Base-by-base conservation (phyloP, 1,140 invertebrate species). In the Brachionus koreanus region DNA sequence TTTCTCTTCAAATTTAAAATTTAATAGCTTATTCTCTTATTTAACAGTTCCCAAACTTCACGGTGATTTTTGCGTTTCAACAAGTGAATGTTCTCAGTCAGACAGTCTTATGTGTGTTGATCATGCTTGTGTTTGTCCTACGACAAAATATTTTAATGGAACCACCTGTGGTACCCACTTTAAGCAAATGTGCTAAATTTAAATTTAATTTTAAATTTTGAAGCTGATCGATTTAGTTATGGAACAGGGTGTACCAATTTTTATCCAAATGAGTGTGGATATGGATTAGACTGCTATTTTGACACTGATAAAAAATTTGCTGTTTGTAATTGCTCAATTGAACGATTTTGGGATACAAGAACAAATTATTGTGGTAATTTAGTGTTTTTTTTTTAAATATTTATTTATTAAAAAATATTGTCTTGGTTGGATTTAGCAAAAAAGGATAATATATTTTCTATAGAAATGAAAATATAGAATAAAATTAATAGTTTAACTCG, bases 21-120 rank as follows among this genome's bases (percentile, higher is more conserved):
- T 19, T 2, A 75, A 33, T 72, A n/a, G 23, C 12, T 2, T 19
- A 23, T 4, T 10, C 4, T 23, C 7, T 37, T n/a, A n/a, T 69
- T 69, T 5, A 69, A 39, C 25, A 79, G 76, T 12, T 37, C 29
- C 49, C n/a, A 61, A 37, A 29, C 33, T 79, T n/a, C 33, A 79
- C 16, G 76, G 76, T 23, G 76, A 79, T 25, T 61, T n/a, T 79
- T 79, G 76, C 16, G 37, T 61, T 37, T 39, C 49, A 7, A 61
- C 76, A 6, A 61, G 16, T 42, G 29, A 79, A 12, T 79, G 76
- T 42, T 79, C 76, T 13, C 16, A 35, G 39, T 29, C 49, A 19
- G 76, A 79, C 39, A 16, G 35, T 61, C 39, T 79, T 9, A 16
- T 61, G 9, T 79, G 76, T 61, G 33, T 25, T 2, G 3, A 61